Percentiles rank a stretch among this genome's conserved stretches.
Evolutionary conservation across 2,888 invertebrate genomes (phyloP).

Genomic region (Encarsia formosa): DNA sequence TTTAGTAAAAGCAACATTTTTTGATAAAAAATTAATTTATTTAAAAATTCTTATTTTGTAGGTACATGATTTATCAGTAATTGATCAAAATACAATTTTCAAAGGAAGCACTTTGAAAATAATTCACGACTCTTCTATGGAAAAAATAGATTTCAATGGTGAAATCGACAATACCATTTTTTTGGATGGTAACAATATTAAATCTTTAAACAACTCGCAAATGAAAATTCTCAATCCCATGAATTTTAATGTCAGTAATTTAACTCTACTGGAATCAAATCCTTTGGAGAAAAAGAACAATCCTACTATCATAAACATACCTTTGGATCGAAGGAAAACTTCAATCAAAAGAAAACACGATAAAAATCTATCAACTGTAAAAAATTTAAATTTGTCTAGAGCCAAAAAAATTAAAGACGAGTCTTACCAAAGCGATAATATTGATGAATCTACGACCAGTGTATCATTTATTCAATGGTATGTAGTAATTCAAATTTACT

Average conservation of each 20-base stretch:
- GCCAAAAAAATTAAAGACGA: conserved; percentile 42
- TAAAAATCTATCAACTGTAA: conserved; percentile 34
- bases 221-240: conserved; percentile 40
- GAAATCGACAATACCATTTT: conserved; percentile 38
- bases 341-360: conserved; percentile 41
- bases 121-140: conserved; percentile 35
- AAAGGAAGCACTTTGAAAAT: conserved; percentile 38
- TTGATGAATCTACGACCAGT: conserved; percentile 45
- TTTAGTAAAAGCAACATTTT: too few relatives aligned
- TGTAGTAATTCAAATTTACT: conserved; percentile 31
- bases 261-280: conserved; percentile 39
- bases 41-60: too few relatives aligned
- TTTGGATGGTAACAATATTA: conserved; percentile 39
- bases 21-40: not conserved
- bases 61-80: conserved; percentile 44
- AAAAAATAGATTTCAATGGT: conserved; percentile 35
- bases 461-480: conserved; percentile 67
- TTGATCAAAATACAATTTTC: conserved; percentile 39
- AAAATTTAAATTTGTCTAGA: conserved; percentile 43
- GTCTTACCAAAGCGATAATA: conserved; percentile 36
- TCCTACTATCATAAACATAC: conserved; percentile 17
- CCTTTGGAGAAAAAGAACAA: conserved; percentile 39
- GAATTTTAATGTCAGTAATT: too few relatives aligned
- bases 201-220: conserved; percentile 37
- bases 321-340: conserved; percentile 6